Percentiles rank a stretch among this genome's conserved stretches.
phyloP scores from a whole-genome alignment of 2,888 invertebrate species.

The Xylocampa areola region DNA sequence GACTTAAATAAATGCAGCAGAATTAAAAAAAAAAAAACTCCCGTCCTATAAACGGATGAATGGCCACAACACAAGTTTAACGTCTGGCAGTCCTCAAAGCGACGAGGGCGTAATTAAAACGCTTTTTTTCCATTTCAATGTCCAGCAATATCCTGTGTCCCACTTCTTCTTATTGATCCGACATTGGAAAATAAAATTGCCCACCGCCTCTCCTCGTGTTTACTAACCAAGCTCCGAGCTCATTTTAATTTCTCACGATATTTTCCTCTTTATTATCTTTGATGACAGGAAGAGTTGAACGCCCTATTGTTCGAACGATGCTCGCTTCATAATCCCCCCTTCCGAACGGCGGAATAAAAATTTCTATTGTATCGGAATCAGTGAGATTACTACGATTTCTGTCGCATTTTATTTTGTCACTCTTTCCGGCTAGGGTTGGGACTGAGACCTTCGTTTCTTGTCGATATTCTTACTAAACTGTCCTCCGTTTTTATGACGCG shows the following conservation, averaged over 20 bases:
- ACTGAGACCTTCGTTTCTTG: constrained; percentile 48
- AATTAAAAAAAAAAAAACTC: constrained; percentile 28
- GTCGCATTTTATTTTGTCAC: constrained; percentile 50
- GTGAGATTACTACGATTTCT: constrained; percentile 50
- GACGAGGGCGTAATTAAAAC: constrained; percentile 75
- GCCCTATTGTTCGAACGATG: constrained; percentile 66
- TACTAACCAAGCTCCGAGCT: constrained; percentile 73
- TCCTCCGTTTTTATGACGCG: constrained; percentile 62
- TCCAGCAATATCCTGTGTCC: constrained; percentile 81
- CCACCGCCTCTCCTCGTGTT: constrained; percentile 68
- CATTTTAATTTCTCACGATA: constrained; percentile 82
- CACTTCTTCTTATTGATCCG: constrained; percentile 76
- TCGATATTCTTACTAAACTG: constrained; percentile 56
- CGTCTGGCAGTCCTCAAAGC: constrained; percentile 62
- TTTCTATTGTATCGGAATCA: constrained; percentile 63
- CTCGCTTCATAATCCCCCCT: constrained; percentile 55
- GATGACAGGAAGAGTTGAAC: constrained; percentile 69
- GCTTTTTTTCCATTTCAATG: constrained; percentile 72
- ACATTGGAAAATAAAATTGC: constrained; percentile 77
- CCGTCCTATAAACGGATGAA: constrained; percentile 42
- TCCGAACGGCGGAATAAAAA: constrained; percentile 54
- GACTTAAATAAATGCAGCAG: constrained; percentile 10
- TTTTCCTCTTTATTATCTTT: constrained; percentile 74
- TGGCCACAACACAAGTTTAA: constrained; percentile 51
- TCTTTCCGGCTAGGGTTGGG: constrained; percentile 37